Conservation (phyloP, 1,140 invertebrate species). For the Lithobius niger region DNA sequence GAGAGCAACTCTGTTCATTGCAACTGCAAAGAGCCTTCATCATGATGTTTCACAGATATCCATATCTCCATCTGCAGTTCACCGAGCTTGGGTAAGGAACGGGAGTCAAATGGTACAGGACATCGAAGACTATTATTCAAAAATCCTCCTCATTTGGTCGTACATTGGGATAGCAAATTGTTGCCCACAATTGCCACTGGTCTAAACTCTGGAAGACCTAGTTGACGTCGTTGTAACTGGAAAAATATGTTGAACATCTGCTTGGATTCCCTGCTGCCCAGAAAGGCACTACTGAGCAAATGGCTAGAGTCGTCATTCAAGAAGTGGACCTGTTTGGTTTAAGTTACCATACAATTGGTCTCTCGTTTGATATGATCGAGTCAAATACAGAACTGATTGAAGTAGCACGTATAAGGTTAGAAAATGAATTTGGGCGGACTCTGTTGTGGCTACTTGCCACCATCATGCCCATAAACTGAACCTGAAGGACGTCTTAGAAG, state of each 20-base stretch:
- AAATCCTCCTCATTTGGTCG: constrained; percentile 11
- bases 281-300: constrained; percentile 11
- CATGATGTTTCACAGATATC: neutral
- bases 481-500: neutral
- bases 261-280: constrained; percentile 9
- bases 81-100: constrained; percentile 8
- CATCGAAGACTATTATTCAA: constrained; percentile 11
- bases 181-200: constrained; percentile 8
- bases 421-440: constrained; percentile 10
- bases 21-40: neutral
- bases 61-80: neutral
- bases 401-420: constrained; percentile 10
- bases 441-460: constrained; percentile 9
- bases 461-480: constrained; percentile 8
- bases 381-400: constrained; percentile 11
- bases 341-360: constrained; percentile 11
- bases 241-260: neutral
- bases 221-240: neutral
- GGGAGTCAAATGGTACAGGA: constrained; percentile 11
- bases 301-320: constrained; percentile 9
- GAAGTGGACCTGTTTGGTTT: constrained; percentile 11
- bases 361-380: constrained; percentile 10
- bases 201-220: constrained; percentile 8
- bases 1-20: neutral
- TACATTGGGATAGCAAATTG: constrained; percentile 12